Percentiles rank a stretch among this genome's conserved stretches.
Conservation (phyloP, 1,140 invertebrate species). For the Solenopsis invicta region DNA sequence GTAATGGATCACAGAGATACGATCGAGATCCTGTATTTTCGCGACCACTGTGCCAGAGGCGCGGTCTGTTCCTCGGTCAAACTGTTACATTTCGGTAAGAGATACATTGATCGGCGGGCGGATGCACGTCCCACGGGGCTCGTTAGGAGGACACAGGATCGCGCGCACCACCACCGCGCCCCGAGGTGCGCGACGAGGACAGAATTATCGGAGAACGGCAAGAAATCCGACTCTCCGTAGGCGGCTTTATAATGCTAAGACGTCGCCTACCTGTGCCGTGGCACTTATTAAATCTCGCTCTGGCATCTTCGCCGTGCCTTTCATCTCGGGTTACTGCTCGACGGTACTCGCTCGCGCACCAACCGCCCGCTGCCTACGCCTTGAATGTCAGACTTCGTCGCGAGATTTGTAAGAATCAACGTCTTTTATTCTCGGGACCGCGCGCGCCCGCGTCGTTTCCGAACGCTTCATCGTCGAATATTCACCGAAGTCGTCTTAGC, state of each 20-base stretch:
- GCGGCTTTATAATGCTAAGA: constrained; percentile 79
- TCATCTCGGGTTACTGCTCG: constrained; percentile 74
- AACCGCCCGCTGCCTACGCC: constrained; percentile 67
- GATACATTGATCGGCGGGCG: constrained; percentile 56
- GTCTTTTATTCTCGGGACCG: constrained; percentile 8
- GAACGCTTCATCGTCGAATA: constrained; percentile 24
- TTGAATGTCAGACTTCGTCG: constrained; percentile 42
- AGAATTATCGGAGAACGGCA: constrained; percentile 68
- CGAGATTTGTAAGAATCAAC: constrained; percentile 67
- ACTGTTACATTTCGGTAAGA: constrained; percentile 43
- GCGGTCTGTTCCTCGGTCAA: not conserved
- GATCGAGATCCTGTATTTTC: constrained; percentile 49
- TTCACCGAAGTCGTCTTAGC: constrained; percentile 12
- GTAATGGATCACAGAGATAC: constrained; percentile 54
- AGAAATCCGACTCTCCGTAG: constrained; percentile 77
- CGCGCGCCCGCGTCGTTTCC: constrained; percentile 1
- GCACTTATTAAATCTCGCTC: constrained; percentile 82
- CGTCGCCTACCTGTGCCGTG: constrained; percentile 73
- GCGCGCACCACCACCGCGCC: not conserved
- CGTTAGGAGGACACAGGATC: constrained; percentile 65
- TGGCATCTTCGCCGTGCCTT: constrained; percentile 71
- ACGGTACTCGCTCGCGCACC: constrained; percentile 23
- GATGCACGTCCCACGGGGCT: constrained; percentile 65
- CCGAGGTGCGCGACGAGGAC: not conserved
- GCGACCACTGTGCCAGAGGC: constrained; percentile 26